phyloP scores from a whole-genome alignment of 2,797 vertebrate genomes.

The Coregonus sp. region DNA sequence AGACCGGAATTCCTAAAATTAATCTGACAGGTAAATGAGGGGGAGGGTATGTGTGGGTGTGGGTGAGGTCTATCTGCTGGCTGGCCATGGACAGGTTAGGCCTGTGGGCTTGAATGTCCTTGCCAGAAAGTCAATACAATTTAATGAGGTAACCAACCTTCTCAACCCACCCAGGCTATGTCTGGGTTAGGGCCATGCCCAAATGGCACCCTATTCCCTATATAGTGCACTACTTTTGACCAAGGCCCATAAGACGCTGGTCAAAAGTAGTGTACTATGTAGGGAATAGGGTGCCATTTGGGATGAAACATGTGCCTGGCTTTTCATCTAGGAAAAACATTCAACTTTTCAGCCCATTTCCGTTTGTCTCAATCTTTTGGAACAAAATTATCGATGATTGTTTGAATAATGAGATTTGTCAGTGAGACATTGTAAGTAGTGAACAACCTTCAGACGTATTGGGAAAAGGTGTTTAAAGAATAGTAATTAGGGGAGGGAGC shows the following conservation, averaged over 20 bases:
- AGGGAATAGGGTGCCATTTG: no score
- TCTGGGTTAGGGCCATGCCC: slow-evolving; percentile 15
- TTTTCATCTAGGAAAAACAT: slow-evolving; percentile 34
- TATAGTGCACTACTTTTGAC: no score
- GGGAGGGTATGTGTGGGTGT: not conserved
- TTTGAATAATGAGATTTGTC: slow-evolving; percentile 49
- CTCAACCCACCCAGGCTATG: no score
- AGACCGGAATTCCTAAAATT: slow-evolving; percentile 57
- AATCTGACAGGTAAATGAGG: slow-evolving; percentile 78
- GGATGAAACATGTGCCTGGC: not conserved
- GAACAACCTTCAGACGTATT: slow-evolving; percentile 18
- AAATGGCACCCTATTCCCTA: no score
- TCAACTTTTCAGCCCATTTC: slow-evolving; percentile 46
- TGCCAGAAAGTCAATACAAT: slow-evolving; percentile 71
- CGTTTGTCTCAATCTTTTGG: slow-evolving; percentile 43
- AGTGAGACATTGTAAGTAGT: slow-evolving; percentile 17
- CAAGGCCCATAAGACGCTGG: no score
- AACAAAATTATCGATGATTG: slow-evolving; percentile 30
- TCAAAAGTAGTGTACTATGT: slow-evolving; percentile 1
- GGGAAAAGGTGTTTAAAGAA: slow-evolving; percentile 29
- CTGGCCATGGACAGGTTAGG: slow-evolving; percentile 61
- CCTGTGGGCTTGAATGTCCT: slow-evolving; percentile 67
- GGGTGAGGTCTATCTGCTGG: slow-evolving; percentile 68
- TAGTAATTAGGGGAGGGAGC: slow-evolving; percentile 40
- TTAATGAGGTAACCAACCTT: slow-evolving; percentile 56